These are phyloP conservation scores for Rhinolophus ferrumequinum DNA, from an alignment of 2,113 vertebrate genomes.

Conservation along the genomic window DNA sequence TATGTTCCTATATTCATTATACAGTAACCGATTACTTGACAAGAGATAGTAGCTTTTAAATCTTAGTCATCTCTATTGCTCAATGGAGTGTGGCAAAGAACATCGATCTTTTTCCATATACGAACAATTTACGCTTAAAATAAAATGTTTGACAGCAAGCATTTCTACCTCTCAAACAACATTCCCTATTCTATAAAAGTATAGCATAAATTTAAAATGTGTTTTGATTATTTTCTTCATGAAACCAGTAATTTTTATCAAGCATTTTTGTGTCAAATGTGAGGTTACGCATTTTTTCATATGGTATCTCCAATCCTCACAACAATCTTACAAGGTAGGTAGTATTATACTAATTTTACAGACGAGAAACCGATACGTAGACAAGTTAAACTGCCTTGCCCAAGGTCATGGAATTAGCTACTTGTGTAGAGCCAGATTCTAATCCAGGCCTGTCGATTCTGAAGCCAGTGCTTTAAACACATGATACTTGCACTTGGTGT, in stretches of 20 bases:
- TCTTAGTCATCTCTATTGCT: background rate
- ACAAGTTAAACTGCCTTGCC: background rate
- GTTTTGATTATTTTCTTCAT: slow-evolving; percentile 31
- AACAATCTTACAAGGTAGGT: background rate
- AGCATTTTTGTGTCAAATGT: slow-evolving; percentile 10
- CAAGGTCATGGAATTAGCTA: background rate
- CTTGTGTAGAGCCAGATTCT: background rate
- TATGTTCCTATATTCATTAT: background rate
- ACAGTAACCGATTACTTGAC: background rate
- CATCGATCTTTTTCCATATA: background rate
- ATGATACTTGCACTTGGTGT: background rate
- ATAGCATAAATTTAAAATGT: slow-evolving; percentile 9
- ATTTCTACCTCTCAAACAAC: background rate
- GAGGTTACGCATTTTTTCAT: slow-evolving; percentile 6
- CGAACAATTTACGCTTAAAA: slow-evolving; percentile 38
- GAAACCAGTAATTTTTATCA: slow-evolving; percentile 45
- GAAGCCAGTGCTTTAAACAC: background rate
- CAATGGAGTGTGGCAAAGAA: background rate
- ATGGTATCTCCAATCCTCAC: background rate
- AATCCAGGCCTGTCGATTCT: background rate
- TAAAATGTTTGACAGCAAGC: background rate
- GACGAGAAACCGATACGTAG: background rate
- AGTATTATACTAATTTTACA: background rate
- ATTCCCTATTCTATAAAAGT: slow-evolving; percentile 33
- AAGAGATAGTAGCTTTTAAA: background rate